phyloP scores from a whole-genome alignment of 1,140 invertebrate genomes.

The Hypsibius dujardini region DNA sequence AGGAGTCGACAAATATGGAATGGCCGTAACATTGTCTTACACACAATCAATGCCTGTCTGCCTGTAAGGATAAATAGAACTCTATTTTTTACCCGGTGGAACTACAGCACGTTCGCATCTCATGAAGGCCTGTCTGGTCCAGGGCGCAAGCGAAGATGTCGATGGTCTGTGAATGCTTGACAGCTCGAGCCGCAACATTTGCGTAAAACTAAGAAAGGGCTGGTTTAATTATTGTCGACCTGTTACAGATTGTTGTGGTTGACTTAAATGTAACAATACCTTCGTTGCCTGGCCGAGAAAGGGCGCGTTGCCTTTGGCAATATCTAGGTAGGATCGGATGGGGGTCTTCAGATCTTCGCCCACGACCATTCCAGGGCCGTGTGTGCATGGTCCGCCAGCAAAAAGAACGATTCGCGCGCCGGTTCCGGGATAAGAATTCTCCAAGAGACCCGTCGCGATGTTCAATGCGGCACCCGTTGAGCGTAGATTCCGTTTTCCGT shows the following conservation, averaged over 20 bases:
- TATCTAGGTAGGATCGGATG: conserved; percentile 95
- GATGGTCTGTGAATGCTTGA: conserved; percentile 85
- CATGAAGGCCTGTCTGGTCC: conserved; percentile 92
- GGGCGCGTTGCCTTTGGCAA: conserved; percentile 94
- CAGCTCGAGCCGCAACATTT: conserved; percentile 62
- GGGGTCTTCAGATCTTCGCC: conserved; percentile 95
- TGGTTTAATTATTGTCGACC: background rate
- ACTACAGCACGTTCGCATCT: conserved; percentile 96
- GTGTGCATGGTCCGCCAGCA: conserved; percentile 92
- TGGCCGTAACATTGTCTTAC: too few species aligned
- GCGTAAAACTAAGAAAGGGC: conserved; percentile 58
- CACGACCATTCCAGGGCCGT: conserved; percentile 79
- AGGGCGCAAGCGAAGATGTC: conserved; percentile 96
- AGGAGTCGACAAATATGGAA: too few species aligned
- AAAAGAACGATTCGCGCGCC: conserved; percentile 93
- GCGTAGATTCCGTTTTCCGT: conserved; percentile 77
- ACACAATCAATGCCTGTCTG: too few species aligned
- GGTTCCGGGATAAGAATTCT: conserved; percentile 58
- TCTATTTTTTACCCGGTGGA: conserved; percentile 57
- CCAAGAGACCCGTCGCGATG: conserved; percentile 84
- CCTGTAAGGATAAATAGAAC: too few species aligned
- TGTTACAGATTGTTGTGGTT: background rate
- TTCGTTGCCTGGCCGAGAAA: conserved; percentile 97
- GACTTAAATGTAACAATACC: too few species aligned
- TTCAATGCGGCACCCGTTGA: conserved; percentile 89